phyloP scores from a whole-genome alignment of 1,140 invertebrate species.

The Drosophila ironensis region DNA sequence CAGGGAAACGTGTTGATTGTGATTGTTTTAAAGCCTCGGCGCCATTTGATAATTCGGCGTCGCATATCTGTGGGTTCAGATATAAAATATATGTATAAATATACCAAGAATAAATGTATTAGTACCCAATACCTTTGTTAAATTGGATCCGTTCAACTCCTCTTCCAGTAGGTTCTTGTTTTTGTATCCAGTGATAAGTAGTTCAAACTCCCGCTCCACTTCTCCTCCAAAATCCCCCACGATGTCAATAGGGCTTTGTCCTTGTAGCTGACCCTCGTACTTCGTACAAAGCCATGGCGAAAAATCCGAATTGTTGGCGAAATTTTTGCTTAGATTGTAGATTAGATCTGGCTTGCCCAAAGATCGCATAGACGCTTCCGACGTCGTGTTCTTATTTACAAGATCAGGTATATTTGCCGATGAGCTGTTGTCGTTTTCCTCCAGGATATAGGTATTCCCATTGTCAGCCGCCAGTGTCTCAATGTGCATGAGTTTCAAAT shows the following conservation, averaged over 20 bases:
- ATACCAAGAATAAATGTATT: not conserved
- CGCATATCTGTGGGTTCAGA: slow-evolving; percentile 10
- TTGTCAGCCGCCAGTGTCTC: slow-evolving; percentile 1
- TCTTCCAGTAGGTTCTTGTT: slow-evolving; percentile 83
- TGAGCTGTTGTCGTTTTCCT: not conserved
- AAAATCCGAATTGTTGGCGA: slow-evolving; percentile 6
- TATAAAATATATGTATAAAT: not conserved
- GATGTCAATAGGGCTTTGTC: slow-evolving; percentile 25
- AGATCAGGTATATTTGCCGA: slow-evolving; percentile 20
- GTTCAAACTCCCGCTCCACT: slow-evolving; percentile 36
- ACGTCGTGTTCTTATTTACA: slow-evolving; percentile 24
- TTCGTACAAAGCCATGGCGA: slow-evolving; percentile 5
- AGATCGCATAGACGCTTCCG: not conserved
- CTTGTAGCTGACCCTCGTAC: slow-evolving; percentile 8
- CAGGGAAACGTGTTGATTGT: not conserved
- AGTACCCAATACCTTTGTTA: slow-evolving; percentile 14
- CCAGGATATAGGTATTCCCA: slow-evolving; percentile 9
- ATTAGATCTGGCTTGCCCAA: slow-evolving; percentile 25
- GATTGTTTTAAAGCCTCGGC: slow-evolving; percentile 14
- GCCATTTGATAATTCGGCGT: slow-evolving; percentile 33
- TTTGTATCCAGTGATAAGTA: slow-evolving; percentile 85
- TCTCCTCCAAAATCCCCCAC: slow-evolving; percentile 35
- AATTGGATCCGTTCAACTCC: slow-evolving; percentile 72
- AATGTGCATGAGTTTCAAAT: not conserved
- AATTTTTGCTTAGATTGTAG: slow-evolving; percentile 19